Base-by-base conservation (phyloP, 2,888 invertebrate species). In the Brachylomia viminalis region DNA sequence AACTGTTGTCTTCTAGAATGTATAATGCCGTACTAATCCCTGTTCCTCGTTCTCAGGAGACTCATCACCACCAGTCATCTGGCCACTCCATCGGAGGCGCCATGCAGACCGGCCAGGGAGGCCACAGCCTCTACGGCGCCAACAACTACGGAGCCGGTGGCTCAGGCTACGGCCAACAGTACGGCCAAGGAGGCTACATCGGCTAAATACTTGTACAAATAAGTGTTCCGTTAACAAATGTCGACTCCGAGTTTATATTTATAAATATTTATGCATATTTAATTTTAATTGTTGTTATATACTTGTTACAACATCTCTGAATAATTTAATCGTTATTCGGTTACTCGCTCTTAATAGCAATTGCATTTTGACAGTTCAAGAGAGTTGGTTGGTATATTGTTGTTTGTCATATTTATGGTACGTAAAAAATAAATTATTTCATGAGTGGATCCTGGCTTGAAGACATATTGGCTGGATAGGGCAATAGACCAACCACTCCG, bases 21-120 rank as follows among this genome's bases (percentile, higher is more conserved):
- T 38, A 27, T 17, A 7, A 42, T 52, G 27, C 23, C 1, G 52
- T 72, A 33, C 45, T 61, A 59, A 70, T 15, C 20, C 4, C 1
- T n/a, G 10, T 49, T 11, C n/a, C 11, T 8, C 1, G 38, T 56
- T 45, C 0, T 11, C 66, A 87, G 88, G 56, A 72, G 23, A 83
- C 83, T 27, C 87, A 88, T 49, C 76, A 79, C 8, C 87, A 83
- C 72, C 61, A 77, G 64, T 64, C 80, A 0, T 69, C 74, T 0
- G 80, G 62, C 17, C 87, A 88, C 23, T 20, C 52, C 45, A 15
- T 76, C 65, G 88, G 88, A 6, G 80, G 83, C 0, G 45, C 11
- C 11, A 1, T 23, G 0, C 59, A 76, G 42, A 0, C 33, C 0
- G 75, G 77, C 2, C 15, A 33, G 0, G 66, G 11, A 0, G 88